phyloP scores from a whole-genome alignment of 2,113 vertebrate species.

The Galemys pyrenaicus region DNA sequence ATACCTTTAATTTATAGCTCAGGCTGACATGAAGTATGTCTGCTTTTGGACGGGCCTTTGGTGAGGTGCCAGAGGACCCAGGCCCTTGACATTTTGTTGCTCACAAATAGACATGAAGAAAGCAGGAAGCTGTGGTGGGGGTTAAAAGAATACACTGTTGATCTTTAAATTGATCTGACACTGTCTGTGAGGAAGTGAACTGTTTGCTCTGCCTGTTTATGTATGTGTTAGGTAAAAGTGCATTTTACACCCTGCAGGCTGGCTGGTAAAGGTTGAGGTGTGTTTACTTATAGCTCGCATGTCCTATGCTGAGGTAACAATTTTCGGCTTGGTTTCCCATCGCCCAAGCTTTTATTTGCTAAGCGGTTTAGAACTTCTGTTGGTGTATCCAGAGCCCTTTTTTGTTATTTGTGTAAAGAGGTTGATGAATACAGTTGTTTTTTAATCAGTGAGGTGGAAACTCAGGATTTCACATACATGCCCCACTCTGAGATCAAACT shows the following conservation, averaged over 20 bases:
- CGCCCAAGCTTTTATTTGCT: neutral
- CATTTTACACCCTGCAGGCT: neutral
- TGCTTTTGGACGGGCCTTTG: neutral
- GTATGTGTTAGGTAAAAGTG: neutral
- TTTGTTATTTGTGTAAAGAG: constrained; percentile 6
- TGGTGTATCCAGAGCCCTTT: constrained; percentile 3
- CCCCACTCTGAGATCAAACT: constrained; percentile 27
- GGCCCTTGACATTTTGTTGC: constrained; percentile 65
- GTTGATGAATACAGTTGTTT: neutral
- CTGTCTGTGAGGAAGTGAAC: constrained; percentile 50
- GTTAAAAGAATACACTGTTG: constrained; percentile 66
- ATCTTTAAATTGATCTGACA: constrained; percentile 66
- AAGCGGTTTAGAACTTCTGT: neutral
- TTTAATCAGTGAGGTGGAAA: constrained; percentile 2
- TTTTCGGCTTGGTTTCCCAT: neutral
- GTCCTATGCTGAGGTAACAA: neutral
- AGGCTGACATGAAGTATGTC: neutral
- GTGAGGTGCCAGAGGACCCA: neutral
- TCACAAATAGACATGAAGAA: constrained; percentile 71
- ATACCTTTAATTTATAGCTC: neutral
- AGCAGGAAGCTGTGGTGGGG: constrained; percentile 83
- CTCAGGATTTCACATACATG: neutral
- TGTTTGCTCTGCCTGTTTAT: constrained; percentile 28
- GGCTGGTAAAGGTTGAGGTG: neutral
- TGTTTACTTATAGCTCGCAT: neutral